These are phyloP conservation scores for Adelges cooleyi DNA, from an alignment of 1,140 invertebrate species.

Conservation along the genomic window DNA sequence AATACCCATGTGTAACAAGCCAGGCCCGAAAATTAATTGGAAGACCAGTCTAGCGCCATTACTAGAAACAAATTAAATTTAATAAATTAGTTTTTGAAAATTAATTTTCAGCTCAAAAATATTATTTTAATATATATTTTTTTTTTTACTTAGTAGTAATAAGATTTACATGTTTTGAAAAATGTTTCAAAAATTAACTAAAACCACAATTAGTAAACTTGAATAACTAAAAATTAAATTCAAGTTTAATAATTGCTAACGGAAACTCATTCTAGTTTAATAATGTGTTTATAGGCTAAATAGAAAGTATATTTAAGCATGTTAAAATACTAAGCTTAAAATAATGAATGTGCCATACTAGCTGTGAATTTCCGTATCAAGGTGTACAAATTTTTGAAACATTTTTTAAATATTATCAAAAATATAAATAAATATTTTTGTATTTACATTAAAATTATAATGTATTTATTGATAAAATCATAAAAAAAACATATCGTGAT, in stretches of 20 bases:
- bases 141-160: not conserved
- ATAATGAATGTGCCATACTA: slow-evolving; percentile 17
- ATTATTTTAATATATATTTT: not conserved
- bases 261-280: not conserved
- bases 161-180: slow-evolving; percentile 4
- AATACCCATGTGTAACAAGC: slow-evolving; percentile 44
- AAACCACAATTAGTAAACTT: not conserved
- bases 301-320: not conserved
- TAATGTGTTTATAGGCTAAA: not conserved
- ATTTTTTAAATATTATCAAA: slow-evolving; percentile 24
- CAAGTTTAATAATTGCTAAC: not conserved
- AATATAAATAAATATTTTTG: too few species aligned
- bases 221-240: not conserved
- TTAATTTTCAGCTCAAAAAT: slow-evolving; percentile 7
- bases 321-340: not conserved
- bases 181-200: slow-evolving; percentile 9
- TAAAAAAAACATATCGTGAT: too few species aligned
- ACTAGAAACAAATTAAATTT: slow-evolving; percentile 15
- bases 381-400: slow-evolving; percentile 22
- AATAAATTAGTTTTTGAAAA: not conserved
- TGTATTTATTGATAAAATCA: too few species aligned
- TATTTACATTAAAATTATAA: too few species aligned
- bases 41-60: slow-evolving; percentile 31
- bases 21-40: slow-evolving; percentile 1
- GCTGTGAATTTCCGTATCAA: slow-evolving; percentile 10